Evolutionary conservation across 1,140 invertebrate genomes (phyloP), one percentile per base, ranked within the genome.

Genomic region (Drosophila pseudoananassae): DNA sequence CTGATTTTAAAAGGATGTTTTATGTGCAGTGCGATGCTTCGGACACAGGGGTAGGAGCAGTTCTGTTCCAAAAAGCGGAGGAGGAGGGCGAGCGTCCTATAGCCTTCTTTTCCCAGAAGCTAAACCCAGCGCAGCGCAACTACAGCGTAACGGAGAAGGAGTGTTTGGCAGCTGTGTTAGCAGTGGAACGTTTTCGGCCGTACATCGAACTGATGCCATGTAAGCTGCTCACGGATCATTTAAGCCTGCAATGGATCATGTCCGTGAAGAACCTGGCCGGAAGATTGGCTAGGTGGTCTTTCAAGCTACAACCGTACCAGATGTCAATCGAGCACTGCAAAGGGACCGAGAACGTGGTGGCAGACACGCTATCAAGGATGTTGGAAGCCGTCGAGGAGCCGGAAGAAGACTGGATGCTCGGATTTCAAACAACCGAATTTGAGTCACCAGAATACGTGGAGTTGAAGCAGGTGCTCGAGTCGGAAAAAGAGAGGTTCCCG

Each of bases 101-200:
- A 4, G 49, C 59, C 0, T 61, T 61, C 27, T 53, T 65, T 31
- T 31, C 29, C 6, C 8, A 8, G 29, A 9, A 31, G 8, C 29
- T 31, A 7, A 31, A 31, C 9, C 29, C 29, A 10, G 29, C 29
- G 9, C 29, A 31, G 8, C 29, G 29, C 1, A 31, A 31, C 9
- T 31, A 43, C 8, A 50, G 53, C 4, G 61, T 57, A 0, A 57
- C 54, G 3, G 45, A 65, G 14, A 57, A 57, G 2, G 45, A 65
- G 9, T 49, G 53, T 9, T 14, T 12, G 1, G 25, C 23, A 4
- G 53, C 53, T 0, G 53, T 54, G 3, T 8, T 40, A 3, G 4
- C 57, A 0, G 20, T 20, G 20, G 20, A 20, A 20, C 20, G 20
- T 20, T 20, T 20, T 20, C 20, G 20, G 20, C 20, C 20, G 27